Evolutionary conservation across 2,797 vertebrate genomes (phyloP).

Genomic region (Thripadectes ignobilis): DNA sequence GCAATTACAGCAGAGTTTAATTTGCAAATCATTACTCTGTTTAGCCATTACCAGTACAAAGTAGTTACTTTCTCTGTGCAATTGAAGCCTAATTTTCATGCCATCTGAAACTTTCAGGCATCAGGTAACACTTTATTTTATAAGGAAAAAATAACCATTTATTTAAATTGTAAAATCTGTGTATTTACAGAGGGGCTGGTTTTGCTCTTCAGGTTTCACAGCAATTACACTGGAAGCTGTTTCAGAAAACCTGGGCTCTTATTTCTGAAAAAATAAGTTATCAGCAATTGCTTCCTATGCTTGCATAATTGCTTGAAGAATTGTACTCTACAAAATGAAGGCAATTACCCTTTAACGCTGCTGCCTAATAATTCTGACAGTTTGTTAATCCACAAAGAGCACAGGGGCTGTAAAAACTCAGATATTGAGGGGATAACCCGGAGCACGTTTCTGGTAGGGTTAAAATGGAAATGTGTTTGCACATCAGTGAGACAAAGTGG

Average conservation of each 20-base stretch:
- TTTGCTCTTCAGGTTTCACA: conserved; percentile 53
- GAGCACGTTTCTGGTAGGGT: neutral
- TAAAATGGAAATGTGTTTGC: neutral
- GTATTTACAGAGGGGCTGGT: conserved; percentile 39
- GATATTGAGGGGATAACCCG: neutral
- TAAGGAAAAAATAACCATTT: conserved; percentile 50
- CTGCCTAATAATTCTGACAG: neutral
- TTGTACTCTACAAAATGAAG: neutral
- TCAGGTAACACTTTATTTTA: conserved; percentile 64
- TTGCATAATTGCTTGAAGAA: conserved; percentile 20
- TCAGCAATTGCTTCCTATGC: conserved; percentile 44
- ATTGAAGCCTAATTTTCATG: conserved; percentile 61
- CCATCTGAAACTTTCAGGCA: conserved; percentile 46
- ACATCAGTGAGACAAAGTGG: neutral
- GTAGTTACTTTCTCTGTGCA: conserved; percentile 56
- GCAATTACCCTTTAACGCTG: neutral
- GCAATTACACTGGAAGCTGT: conserved; percentile 36
- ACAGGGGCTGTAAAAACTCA: neutral
- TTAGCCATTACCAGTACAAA: conserved; percentile 54
- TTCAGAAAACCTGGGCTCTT: conserved; percentile 23
- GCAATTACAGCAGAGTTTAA: conserved; percentile 48
- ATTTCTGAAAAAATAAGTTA: conserved; percentile 66
- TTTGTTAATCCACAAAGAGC: neutral
- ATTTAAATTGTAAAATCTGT: conserved; percentile 62
- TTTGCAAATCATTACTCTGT: conserved; percentile 50